Evolutionary conservation across 2,888 invertebrate genomes (phyloP), one percentile per base, ranked within the genome.

Genomic region (Alviniconcha strummeri): DNA sequence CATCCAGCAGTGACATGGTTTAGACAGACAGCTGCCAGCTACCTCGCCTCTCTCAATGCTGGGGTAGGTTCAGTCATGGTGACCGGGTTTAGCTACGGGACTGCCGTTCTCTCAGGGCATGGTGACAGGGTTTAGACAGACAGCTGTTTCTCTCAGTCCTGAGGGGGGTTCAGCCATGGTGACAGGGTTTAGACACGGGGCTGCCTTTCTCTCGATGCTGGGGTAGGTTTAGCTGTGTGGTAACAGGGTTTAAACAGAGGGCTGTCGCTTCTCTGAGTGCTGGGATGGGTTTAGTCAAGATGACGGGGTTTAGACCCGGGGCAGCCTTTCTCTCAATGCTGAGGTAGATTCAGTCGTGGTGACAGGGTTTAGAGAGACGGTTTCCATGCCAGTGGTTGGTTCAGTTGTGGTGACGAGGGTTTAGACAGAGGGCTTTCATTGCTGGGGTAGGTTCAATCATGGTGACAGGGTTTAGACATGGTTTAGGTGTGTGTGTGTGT

Each of bases 11-110:
- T 92, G 9, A 91, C 90, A 17, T 87, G 88, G 60, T 92, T 91
- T 84, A 84, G 92, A 85, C 92, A 92, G 84, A 88, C 91, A 85
- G 91, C 93, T 64, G 89, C 92, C 11, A 85, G 89, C 8, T 94
- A 93, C 86, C 86, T 94, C 9, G 85, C 89, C 52, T 87, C 86
- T 64, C 87, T 94, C 55, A 89, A 90, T 36, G 17, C 80, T 36
- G 9, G 52, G 71, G 71, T 69, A 69, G n/a, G 71, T 77, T 77
- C 56, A 76, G 76, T 6, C 17, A 4, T 54, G 8, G 36, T 5
- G 36, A 55, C 2, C 19, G 1, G 6, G 17, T 80, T 55, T 5
- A 55, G 36, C 3, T 56, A 9, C 19, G 6, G 17, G 78, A 60
- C 9, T 80, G 64, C 64, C 64, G 64, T 15, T 64, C 9, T 15